phyloP scores from a whole-genome alignment of 2,888 invertebrate genomes.

The Coremacera marginata region DNA sequence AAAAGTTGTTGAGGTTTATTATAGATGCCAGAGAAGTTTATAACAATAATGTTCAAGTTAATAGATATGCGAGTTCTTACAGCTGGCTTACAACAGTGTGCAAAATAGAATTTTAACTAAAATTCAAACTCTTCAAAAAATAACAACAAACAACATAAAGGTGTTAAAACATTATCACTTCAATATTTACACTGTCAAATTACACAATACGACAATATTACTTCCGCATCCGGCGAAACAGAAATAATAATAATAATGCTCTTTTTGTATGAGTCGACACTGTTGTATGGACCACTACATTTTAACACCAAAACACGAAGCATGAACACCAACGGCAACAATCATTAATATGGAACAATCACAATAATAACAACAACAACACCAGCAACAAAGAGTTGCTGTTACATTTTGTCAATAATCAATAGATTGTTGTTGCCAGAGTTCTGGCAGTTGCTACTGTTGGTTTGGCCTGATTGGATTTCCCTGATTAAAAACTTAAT shows the following conservation, averaged over 20 bases:
- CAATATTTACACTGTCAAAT: no score
- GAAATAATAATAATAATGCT: no score
- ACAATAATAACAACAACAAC: conserved; percentile 25
- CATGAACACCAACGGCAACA: neutral
- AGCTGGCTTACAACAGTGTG: no score
- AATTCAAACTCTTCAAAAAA: neutral
- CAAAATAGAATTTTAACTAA: no score
- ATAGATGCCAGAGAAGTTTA: neutral
- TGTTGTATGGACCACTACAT: no score
- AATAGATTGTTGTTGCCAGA: conserved; percentile 4
- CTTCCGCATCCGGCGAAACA: neutral
- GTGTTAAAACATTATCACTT: neutral
- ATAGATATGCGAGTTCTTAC: neutral
- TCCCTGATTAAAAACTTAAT: conserved; percentile 49
- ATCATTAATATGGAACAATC: conserved; percentile 1
- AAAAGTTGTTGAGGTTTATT: conserved; percentile 21
- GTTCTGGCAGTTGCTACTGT: conserved; percentile 12
- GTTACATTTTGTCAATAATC: conserved; percentile 7
- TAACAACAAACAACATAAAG: neutral
- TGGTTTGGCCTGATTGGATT: conserved; percentile 45
- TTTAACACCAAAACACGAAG: neutral
- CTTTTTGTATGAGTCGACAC: no score
- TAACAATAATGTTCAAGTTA: neutral
- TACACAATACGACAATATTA: neutral
- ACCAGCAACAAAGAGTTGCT: neutral